Conservation (phyloP, 2,888 invertebrate species). For the Eupithecia dodoneata region DNA sequence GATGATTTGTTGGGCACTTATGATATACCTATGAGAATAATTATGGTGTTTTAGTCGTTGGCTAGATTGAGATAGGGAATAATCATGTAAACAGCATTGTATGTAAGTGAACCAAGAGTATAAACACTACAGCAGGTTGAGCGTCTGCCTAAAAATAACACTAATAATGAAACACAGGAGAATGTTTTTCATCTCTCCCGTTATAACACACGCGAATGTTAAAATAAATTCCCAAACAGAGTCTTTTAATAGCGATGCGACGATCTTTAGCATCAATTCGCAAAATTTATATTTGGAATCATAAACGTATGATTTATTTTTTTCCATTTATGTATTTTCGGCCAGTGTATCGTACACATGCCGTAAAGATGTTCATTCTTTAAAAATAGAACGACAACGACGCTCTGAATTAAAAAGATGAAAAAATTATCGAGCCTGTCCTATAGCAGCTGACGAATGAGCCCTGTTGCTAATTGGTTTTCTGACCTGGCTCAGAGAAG, state of each 20-base stretch:
- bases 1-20: slow-evolving; percentile 61
- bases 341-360: slow-evolving; percentile 62
- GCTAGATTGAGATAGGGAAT: slow-evolving; percentile 45
- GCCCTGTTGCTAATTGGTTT: slow-evolving; percentile 66
- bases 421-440: slow-evolving; percentile 57
- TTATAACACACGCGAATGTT: slow-evolving; percentile 81
- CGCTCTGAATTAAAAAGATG: slow-evolving; percentile 53
- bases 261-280: slow-evolving; percentile 78
- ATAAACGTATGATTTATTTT: slow-evolving; percentile 74
- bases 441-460: slow-evolving; percentile 64
- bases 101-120: slow-evolving; percentile 72
- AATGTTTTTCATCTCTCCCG: slow-evolving; percentile 83
- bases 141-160: slow-evolving; percentile 79
- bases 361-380: slow-evolving; percentile 63
- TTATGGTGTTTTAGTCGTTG: slow-evolving; percentile 41
- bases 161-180: slow-evolving; percentile 83
- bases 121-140: slow-evolving; percentile 82
- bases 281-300: slow-evolving; percentile 72
- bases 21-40: slow-evolving; percentile 38
- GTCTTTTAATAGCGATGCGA: slow-evolving; percentile 77
- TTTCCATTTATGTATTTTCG: slow-evolving; percentile 60
- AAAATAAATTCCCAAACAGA: slow-evolving; percentile 81
- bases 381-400: slow-evolving; percentile 57
- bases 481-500: slow-evolving; percentile 66
- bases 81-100: slow-evolving; percentile 75